Percentiles rank a stretch among this genome's conserved stretches.
Evolutionary conservation across 2,113 vertebrate species (phyloP).

Genomic region (Baryphthengus martii): DNA sequence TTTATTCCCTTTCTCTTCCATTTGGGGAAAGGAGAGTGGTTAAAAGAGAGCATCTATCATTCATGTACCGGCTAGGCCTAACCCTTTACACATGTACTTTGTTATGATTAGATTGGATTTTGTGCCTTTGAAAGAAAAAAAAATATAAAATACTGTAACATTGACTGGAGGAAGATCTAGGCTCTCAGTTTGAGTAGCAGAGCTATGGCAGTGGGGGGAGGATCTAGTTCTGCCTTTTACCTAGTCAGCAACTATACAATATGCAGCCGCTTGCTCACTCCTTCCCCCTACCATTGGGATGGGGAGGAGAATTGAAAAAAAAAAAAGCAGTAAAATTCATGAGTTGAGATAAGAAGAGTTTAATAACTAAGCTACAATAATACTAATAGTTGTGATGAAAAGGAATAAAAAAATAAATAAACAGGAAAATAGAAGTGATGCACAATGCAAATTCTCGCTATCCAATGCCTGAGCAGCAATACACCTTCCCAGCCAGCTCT

Average conservation of each 20-base stretch:
- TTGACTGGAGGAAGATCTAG: not conserved
- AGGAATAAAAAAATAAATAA: not conserved
- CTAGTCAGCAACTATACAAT: not conserved
- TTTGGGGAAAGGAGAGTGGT: no score
- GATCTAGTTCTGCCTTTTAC: not conserved
- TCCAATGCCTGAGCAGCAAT: not conserved
- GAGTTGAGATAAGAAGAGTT: not conserved
- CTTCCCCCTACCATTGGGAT: not conserved
- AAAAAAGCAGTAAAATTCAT: not conserved
- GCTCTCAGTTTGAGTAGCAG: not conserved
- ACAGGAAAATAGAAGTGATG: not conserved
- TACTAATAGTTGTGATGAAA: not conserved
- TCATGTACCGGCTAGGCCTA: no score
- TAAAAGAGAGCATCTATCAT: no score
- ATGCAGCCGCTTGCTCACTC: not conserved
- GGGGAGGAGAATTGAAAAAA: not conserved
- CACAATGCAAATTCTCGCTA: not conserved
- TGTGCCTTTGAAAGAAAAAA: not conserved
- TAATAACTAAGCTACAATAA: not conserved
- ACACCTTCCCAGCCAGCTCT: not conserved
- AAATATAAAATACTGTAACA: not conserved
- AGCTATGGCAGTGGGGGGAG: not conserved
- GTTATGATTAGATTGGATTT: not conserved
- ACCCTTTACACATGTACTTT: not conserved
- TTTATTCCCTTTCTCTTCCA: no score